Conservation (phyloP, 2,888 invertebrate genomes). For the Drosophila prostipennis region DNA sequence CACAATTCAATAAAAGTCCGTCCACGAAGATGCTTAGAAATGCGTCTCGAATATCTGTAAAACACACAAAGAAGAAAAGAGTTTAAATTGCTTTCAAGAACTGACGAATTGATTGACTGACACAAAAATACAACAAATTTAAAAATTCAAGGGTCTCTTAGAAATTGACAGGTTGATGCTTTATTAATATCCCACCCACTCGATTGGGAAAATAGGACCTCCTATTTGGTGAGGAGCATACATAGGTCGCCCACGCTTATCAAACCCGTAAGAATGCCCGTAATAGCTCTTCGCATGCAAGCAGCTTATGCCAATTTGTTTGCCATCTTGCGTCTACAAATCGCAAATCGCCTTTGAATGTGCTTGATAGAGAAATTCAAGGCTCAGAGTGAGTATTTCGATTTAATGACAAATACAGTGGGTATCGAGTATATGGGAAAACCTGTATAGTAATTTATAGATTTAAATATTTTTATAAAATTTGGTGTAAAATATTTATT, state of each 20-base stretch:
- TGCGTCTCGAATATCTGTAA: slow-evolving; percentile 80
- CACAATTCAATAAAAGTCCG: slow-evolving; percentile 29
- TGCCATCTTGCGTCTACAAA: slow-evolving; percentile 45
- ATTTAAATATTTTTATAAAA: too few species aligned
- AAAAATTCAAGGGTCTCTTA: background rate
- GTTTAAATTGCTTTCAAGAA: slow-evolving; percentile 8
- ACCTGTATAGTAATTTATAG: too few species aligned
- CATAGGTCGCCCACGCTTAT: background rate
- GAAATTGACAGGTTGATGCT: slow-evolving; percentile 2
- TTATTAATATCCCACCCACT: background rate
- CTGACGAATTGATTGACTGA: background rate
- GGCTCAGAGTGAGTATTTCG: slow-evolving; percentile 5
- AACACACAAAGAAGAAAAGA: slow-evolving; percentile 12
- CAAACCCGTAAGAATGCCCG: background rate
- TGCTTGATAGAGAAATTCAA: slow-evolving; percentile 2
- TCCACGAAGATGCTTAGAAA: slow-evolving; percentile 61
- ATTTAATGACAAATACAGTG: slow-evolving; percentile 19
- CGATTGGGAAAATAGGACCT: background rate
- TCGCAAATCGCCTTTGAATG: slow-evolving; percentile 47
- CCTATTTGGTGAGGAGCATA: background rate
- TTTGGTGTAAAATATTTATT: too few species aligned
- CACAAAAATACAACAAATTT: background rate
- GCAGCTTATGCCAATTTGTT: slow-evolving; percentile 69
- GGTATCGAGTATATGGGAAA: too few species aligned
- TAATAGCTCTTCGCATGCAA: slow-evolving; percentile 32